These are phyloP conservation scores for Thelaira solivaga DNA, from an alignment of 2,888 invertebrate species.

Conservation along the genomic window DNA sequence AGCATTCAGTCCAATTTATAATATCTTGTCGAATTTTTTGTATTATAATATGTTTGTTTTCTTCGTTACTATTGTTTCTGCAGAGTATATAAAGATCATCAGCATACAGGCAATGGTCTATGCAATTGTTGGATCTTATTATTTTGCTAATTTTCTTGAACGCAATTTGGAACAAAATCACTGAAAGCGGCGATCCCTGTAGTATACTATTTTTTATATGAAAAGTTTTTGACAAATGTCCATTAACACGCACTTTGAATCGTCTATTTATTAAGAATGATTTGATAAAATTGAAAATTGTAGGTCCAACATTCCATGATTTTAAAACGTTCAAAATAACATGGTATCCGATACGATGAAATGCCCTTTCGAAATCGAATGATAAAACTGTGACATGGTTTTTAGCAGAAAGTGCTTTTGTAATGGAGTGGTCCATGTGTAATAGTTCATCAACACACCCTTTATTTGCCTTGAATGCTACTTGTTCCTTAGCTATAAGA, in stretches of 20 bases:
- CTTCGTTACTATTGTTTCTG: conserved; percentile 6
- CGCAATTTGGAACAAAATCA: no score
- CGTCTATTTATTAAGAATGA: conserved; percentile 6
- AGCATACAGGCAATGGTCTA: background rate
- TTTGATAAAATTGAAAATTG: background rate
- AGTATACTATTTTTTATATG: no score
- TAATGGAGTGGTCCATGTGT: background rate
- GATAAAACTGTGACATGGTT: background rate
- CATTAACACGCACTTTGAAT: conserved; percentile 3
- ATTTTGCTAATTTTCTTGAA: no score
- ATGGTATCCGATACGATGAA: background rate
- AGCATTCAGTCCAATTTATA: background rate
- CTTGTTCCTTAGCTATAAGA: conserved; percentile 6
- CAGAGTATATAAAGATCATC: conserved; percentile 48
- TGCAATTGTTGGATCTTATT: conserved; percentile 36
- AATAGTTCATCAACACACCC: conserved; percentile 22
- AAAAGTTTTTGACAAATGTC: no score
- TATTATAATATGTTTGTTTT: background rate
- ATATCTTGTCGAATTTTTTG: background rate
- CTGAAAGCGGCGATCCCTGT: conserved; percentile 33
- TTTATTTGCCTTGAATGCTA: conserved; percentile 6
- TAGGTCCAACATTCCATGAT: background rate
- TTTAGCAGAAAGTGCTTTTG: background rate
- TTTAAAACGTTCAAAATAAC: background rate
- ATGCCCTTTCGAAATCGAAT: background rate